Base-by-base conservation (phyloP, 2,113 vertebrate genomes). In the Archocentrus centrarchus region DNA sequence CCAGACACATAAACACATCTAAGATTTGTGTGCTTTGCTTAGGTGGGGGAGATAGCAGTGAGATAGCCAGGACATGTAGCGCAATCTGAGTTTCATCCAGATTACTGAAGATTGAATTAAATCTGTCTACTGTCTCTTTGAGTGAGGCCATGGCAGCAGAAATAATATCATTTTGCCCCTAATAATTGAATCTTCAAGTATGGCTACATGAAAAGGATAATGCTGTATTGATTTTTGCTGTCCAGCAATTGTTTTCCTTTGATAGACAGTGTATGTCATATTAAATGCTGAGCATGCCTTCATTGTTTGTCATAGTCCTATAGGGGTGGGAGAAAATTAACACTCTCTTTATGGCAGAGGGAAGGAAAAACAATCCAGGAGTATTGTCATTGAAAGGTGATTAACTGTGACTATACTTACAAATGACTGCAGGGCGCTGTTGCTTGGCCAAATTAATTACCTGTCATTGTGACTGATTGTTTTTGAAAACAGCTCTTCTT, bases 401-500 rank as follows among this genome's bases (percentile, higher is more conserved):
- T 95, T 94, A 95, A 92, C 81, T 89, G 83, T 32, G 90, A 88
- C 93, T 92, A 79, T 87, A 77, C 90, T 92, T 92, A 88, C 85
- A 92, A 91, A 90, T 88, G 90, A 93, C 91, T 91, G 84, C 73
- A 78, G 89, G 92, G 82, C 82, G 63, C 79, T 37, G 84, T 84
- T 87, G 90, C 89, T 75, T n/a, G 81, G 90, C 77, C 82, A 91
- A 93, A 96, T 96, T 91, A 95, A 96, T 96, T 91, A 93, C 93
- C 93, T 95, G 95, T 92, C 95, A 92, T 60, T 87, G 85, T 94
- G 94, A 93, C 85, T 78, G 90, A 93, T 92, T 88, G 91, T 92
- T 95, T 91, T 80, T 92, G 84, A 92, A 93, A 85, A 91, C 82
- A 59, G 83, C 75, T 89, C 75, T 62, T 91, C 80, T 83, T 82